Evolutionary conservation across 2,113 vertebrate species (phyloP), one percentile per base, ranked within the genome.

Genomic region (Pituophis catenifer): DNA sequence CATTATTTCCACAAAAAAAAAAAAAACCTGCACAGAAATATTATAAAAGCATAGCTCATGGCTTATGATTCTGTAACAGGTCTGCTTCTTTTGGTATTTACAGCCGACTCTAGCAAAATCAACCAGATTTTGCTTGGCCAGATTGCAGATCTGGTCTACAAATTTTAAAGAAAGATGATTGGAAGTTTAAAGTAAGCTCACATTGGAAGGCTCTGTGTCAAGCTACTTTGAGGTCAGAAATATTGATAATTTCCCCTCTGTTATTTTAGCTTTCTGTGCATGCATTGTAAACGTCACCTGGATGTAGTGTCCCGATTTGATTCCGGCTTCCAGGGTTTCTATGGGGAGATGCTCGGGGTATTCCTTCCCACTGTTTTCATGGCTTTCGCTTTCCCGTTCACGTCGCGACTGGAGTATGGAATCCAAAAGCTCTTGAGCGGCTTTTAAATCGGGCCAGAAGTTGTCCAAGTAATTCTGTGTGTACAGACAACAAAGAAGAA

Each of bases 241-340:
- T 29, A 26, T 8, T 62, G 29, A 33, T n/a, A 1, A 70, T 70
- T 70, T 7, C n/a, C 65, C 15, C 65, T 75, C 65, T 52, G 23
- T 11, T 26, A 1, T 75, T 44, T 26, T n/a, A 48, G 44, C 12
- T 48, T 50, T 55, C 70, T 26, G 9, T 50, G 53, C 17, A 2
- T 24, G 57, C 15, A 5, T 48, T 2, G 81, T 1, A 58, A 95
- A 57, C 8, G 1, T 55, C 3, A 98, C 98, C 98, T 99, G 98
- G 88, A 99, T 95, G 62, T 98, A 99, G 93, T 98, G 97, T 11
- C 98, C 98, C n/a, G 99, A 99, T 94, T 99, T 99, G 95, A 99
- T 99, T 0, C 99, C 99, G 8, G 99, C 98, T 96, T 99, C 98
- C 94, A 99, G 2, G 15, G 99, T 62, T 90, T 99, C 98, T 29